phyloP scores from a whole-genome alignment of 2,888 invertebrate genomes.

The Macrophya alboannulata region DNA sequence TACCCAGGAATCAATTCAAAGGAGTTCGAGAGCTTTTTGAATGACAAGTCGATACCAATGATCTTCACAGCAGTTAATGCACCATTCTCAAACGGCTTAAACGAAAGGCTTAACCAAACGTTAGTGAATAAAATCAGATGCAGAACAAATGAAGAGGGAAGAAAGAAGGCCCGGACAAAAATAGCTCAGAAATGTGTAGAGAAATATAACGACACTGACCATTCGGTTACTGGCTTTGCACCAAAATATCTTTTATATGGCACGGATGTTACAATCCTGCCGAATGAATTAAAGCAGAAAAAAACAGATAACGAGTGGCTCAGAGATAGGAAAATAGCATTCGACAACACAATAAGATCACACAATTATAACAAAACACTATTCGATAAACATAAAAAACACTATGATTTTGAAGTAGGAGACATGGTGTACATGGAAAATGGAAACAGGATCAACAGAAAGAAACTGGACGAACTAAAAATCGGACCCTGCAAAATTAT shows the following conservation, averaged over 20 bases:
- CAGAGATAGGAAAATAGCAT: constrained; percentile 60
- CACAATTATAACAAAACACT: constrained; percentile 62
- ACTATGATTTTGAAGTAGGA: constrained; percentile 62
- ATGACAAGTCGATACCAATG: constrained; percentile 60
- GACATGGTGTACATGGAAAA: constrained; percentile 65
- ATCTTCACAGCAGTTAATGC: constrained; percentile 63
- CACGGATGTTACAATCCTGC: constrained; percentile 58
- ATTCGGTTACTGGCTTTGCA: constrained; percentile 61
- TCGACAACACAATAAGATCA: constrained; percentile 61
- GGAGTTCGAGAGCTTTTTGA: constrained; percentile 63
- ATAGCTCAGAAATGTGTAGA: constrained; percentile 63
- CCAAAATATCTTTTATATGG: constrained; percentile 62
- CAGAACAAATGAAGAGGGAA: constrained; percentile 59
- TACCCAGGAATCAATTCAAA: constrained; percentile 62
- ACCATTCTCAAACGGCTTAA: constrained; percentile 63
- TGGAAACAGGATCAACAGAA: constrained; percentile 62
- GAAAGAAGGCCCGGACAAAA: constrained; percentile 62
- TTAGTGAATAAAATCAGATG: constrained; percentile 63
- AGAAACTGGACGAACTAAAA: constrained; percentile 61
- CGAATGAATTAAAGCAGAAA: constrained; percentile 57
- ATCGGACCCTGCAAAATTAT: constrained; percentile 61
- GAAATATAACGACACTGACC: constrained; percentile 63
- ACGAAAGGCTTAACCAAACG: constrained; percentile 64
- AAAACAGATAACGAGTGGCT: constrained; percentile 40
- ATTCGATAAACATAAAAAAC: constrained; percentile 61